Conservation (phyloP, 2,113 vertebrate species). For the Solenodon paradoxus region DNA sequence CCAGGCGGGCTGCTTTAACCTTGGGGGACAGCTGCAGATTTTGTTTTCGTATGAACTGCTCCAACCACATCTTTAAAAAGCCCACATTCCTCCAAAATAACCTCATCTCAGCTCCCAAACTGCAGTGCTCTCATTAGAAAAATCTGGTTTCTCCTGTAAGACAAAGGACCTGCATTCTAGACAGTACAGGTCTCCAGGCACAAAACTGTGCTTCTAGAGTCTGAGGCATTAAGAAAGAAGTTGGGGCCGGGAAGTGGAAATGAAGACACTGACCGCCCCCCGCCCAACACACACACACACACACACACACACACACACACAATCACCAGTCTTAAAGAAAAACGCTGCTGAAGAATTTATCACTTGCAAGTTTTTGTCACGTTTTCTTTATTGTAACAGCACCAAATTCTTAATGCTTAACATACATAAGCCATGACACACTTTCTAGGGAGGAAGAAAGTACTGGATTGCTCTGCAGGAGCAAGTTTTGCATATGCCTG, state of each 20-base stretch:
- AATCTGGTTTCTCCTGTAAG: not conserved
- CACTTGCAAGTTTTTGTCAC: not conserved
- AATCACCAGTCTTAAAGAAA: not conserved
- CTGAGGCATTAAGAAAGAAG: not conserved
- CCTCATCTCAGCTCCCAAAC: conserved; percentile 12
- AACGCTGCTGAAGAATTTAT: not conserved
- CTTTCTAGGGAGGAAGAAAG: conserved; percentile 20
- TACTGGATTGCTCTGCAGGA: fast-evolving
- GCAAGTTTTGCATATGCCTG: not conserved
- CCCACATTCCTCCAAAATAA: not conserved
- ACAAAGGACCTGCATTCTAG: conserved; percentile 20
- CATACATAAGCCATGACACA: not conserved
- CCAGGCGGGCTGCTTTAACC: not conserved
- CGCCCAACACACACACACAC: too few species aligned
- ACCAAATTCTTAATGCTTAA: not conserved
- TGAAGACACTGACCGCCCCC: not conserved
- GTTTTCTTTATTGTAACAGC: not conserved
- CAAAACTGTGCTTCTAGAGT: not conserved
- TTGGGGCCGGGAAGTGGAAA: not conserved
- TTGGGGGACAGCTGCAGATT: not conserved
- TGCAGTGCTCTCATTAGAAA: conserved; percentile 43
- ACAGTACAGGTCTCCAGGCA: not conserved
- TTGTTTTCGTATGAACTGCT: not conserved
- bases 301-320: too few species aligned
- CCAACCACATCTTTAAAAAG: not conserved